A percentile compares a stretch with the other conserved stretches of the same genome.
Conservation (phyloP, 2,888 invertebrate species). For the Neoscelio sp. region DNA sequence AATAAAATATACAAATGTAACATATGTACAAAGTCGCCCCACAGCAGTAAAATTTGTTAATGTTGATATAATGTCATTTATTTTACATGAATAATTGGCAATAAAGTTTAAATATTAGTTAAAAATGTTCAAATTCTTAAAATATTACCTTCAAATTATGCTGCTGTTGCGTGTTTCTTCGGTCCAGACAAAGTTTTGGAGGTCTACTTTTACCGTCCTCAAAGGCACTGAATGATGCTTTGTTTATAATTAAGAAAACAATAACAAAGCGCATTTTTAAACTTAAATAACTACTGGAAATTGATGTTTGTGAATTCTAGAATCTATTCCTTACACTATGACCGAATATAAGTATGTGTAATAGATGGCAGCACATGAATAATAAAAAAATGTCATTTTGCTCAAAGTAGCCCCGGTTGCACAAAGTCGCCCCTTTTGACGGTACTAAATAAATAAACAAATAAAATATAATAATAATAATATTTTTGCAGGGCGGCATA, state of each 20-base stretch:
- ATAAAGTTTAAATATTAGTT: neutral
- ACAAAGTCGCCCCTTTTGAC: neutral
- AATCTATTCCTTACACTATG: no score
- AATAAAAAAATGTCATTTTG: slow-evolving; percentile 1
- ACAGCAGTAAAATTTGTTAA: neutral
- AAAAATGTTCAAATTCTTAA: neutral
- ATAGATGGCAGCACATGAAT: neutral
- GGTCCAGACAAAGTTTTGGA: neutral
- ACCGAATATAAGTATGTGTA: neutral
- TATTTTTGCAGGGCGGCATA: no score
- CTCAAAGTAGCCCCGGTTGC: neutral
- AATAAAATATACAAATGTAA: neutral
- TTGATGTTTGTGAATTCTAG: neutral
- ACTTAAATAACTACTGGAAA: neutral
- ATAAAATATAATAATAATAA: no score
- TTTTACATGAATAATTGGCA: neutral
- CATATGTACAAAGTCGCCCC: slow-evolving; percentile 6
- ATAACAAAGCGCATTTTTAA: no score
- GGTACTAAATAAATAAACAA: no score
- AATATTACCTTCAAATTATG: neutral
- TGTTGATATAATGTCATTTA: neutral
- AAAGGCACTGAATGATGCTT: neutral
- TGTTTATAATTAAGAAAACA: neutral
- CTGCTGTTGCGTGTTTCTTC: neutral
- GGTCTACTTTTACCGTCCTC: neutral